Conservation (phyloP, 2,888 invertebrate genomes). For the Ophioninae sp. region DNA sequence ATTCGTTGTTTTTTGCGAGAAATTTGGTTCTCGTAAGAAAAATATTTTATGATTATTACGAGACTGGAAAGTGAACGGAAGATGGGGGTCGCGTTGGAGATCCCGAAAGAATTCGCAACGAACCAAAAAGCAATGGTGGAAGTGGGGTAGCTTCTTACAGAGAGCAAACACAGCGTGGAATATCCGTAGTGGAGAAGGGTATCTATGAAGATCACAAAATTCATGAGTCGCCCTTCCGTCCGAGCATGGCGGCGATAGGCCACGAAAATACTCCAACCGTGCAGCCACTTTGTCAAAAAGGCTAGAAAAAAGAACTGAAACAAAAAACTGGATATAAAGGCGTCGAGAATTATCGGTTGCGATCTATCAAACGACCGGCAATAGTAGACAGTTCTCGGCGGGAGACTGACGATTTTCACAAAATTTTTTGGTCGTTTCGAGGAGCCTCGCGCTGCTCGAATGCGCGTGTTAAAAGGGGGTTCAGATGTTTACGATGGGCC, state of each 20-base stretch:
- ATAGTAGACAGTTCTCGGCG: conserved; percentile 62
- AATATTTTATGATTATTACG: background rate
- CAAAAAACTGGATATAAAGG: conserved; percentile 43
- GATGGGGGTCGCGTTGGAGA: background rate
- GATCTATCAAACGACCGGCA: conserved; percentile 74
- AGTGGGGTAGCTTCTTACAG: conserved; percentile 18
- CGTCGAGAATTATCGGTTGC: conserved; percentile 74
- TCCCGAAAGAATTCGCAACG: conserved; percentile 27
- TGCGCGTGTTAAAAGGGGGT: conserved; percentile 40
- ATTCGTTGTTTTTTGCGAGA: background rate
- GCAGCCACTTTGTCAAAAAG: background rate
- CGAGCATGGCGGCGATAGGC: conserved; percentile 36
- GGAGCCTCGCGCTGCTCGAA: conserved; percentile 49
- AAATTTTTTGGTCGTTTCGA: conserved; percentile 74
- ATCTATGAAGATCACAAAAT: conserved; percentile 73
- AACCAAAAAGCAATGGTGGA: conserved; percentile 51
- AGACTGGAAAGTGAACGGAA: conserved; percentile 1
- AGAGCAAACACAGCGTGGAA: conserved; percentile 36
- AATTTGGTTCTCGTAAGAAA: no score
- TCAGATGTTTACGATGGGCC: conserved; percentile 54
- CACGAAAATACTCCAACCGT: conserved; percentile 21
- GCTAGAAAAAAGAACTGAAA: conserved; percentile 9
- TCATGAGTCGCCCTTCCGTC: conserved; percentile 61
- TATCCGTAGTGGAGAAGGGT: conserved; percentile 66
- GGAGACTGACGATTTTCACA: conserved; percentile 74